Evolutionary conservation across 2,797 vertebrate genomes (phyloP).

Genomic region (Semaprochilodus insignis): DNA sequence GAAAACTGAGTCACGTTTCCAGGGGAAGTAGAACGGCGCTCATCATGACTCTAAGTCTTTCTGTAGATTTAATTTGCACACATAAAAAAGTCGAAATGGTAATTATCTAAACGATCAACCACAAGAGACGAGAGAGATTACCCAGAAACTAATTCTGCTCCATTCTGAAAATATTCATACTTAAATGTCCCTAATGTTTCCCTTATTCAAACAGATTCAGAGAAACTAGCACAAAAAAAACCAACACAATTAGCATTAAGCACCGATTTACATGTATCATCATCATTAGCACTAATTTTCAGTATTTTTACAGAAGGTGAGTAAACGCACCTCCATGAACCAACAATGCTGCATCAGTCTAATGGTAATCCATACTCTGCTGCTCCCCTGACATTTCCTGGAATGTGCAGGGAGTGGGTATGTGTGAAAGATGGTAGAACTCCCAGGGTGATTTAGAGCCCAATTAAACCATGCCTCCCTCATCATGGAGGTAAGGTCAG

Average conservation of each 20-base stretch:
- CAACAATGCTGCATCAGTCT: neutral
- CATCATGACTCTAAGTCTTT: slow-evolving; percentile 13
- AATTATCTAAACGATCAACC: slow-evolving; percentile 34
- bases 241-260: slow-evolving; percentile 1
- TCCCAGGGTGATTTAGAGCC: slow-evolving; percentile 21
- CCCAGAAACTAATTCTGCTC: neutral
- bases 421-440: neutral
- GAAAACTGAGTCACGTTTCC: neutral
- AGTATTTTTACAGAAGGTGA: neutral
- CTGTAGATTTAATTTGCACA: slow-evolving; percentile 10
- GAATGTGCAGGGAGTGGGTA: neutral
- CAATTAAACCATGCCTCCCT: slow-evolving; percentile 30
- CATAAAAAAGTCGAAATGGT: slow-evolving; percentile 2
- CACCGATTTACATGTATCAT: neutral
- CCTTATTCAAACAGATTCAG: neutral
- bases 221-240: neutral
- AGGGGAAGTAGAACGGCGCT: slow-evolving; percentile 29
- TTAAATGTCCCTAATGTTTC: neutral
- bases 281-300: neutral
- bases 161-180: slow-evolving; percentile 3
- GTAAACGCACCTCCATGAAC: neutral
- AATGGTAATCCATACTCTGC: slow-evolving; percentile 19
- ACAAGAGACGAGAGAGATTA: neutral
- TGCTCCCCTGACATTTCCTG: slow-evolving; percentile 29
- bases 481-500: slow-evolving; percentile 23